These are phyloP conservation scores for Acanthurus lineatus DNA, from an alignment of 2,797 vertebrate genomes.

Conservation along the genomic window DNA sequence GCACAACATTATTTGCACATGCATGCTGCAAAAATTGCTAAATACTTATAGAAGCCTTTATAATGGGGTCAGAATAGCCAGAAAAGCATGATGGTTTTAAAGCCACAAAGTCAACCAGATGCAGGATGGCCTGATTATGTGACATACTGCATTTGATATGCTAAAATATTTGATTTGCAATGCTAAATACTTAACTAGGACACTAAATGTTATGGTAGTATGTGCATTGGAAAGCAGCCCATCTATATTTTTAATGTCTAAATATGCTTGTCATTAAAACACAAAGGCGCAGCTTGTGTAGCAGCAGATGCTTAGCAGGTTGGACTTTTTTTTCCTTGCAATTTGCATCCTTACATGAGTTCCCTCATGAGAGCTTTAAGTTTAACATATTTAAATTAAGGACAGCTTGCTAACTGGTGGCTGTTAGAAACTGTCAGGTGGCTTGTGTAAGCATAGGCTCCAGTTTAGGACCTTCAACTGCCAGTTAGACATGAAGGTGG, in stretches of 20 bases:
- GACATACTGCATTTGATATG: too few relatives aligned
- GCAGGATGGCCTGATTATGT: too few relatives aligned
- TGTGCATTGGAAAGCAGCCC: not conserved
- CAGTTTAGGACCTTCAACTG: not conserved
- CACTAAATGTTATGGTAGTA: too few relatives aligned
- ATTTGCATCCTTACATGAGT: not conserved
- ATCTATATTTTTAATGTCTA: slow-evolving; percentile 23
- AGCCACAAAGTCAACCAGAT: too few relatives aligned
- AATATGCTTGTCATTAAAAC: not conserved
- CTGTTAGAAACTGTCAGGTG: not conserved
- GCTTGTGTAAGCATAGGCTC: not conserved
- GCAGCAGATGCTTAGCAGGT: slow-evolving; percentile 11
- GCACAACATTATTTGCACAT: too few relatives aligned
- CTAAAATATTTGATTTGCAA: too few relatives aligned
- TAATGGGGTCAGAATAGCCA: too few relatives aligned
- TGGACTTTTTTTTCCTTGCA: not conserved
- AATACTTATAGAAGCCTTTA: too few relatives aligned
- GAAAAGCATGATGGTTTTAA: too few relatives aligned
- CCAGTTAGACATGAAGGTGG: not conserved
- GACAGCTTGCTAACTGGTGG: not conserved
- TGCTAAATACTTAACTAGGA: too few relatives aligned
- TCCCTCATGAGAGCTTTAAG: not conserved
- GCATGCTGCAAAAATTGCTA: too few relatives aligned
- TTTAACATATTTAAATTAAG: not conserved
- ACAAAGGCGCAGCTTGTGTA: not conserved